Conservation (phyloP, 2,888 invertebrate genomes). For the Euplexia lucipara region DNA sequence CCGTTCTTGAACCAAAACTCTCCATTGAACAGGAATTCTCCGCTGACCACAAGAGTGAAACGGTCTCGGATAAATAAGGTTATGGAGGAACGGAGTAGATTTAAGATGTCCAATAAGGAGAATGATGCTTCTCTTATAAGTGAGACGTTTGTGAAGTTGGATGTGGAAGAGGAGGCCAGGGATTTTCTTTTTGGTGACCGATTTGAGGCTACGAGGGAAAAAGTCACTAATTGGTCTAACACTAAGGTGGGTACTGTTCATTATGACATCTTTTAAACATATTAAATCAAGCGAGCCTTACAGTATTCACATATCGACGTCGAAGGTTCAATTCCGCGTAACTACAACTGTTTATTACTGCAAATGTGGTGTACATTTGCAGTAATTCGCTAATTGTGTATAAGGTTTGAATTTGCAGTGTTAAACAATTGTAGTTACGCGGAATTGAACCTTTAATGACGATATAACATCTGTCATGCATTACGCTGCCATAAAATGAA, state of each 20-base stretch:
- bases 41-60: conserved; percentile 68
- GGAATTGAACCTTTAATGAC: no score
- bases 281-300: no score
- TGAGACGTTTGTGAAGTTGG: conserved; percentile 77
- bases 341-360: no score
- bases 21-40: conserved; percentile 64
- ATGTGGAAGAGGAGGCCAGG: conserved; percentile 84
- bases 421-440: no score
- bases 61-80: conserved; percentile 79
- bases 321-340: no score
- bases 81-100: conserved; percentile 80
- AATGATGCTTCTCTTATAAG: conserved; percentile 71
- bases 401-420: no score
- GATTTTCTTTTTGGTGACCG: conserved; percentile 79
- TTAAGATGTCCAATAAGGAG: conserved; percentile 84
- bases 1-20: conserved; percentile 55
- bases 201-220: conserved; percentile 68
- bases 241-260: conserved; percentile 76
- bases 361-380: no score
- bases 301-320: no score
- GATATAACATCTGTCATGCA: no score
- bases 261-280: neutral
- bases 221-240: conserved; percentile 75
- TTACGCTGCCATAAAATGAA: no score
- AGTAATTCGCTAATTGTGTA: no score